Evolutionary conservation across 1,140 invertebrate species (phyloP), one percentile per base, ranked within the genome.

Genomic region (Drosophila kohkoa): DNA sequence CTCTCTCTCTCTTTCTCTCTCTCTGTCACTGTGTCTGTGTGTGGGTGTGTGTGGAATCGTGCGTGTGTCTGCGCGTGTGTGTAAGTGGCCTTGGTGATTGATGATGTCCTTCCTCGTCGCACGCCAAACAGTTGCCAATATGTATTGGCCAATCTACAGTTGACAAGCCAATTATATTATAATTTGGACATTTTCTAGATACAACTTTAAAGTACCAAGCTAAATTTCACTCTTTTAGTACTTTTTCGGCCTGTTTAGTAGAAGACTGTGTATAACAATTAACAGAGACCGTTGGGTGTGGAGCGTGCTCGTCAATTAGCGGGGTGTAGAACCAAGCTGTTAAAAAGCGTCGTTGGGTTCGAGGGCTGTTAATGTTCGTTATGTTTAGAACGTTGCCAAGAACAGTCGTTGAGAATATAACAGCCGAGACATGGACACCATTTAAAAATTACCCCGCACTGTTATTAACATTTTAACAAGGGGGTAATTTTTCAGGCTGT

Each of bases 121-220:
- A 10, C 38, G 10, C 1, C 43, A 10, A 48, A 20, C 32, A 20
- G 10, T 64, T 54, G 51, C 13, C 63, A 55, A 54, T 65, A 30
- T 41, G 48, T 13, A 30, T 49, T 49, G 41, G 10, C 55, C 32
- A 55, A 62, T 10, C 49, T 16, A 20, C 8, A 60, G 57, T 57
- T 49, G 71, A 74, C 71, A 68, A 68, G 20, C 64, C 48, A 69
- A 74, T 74, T 69, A 62, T 57, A 57, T 41, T 64, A 55, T 48
- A 55, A 55, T 71, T 64, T 71, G 68, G 51, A 28, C 25, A 71
- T 71, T 71, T 71, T 49, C 55, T 30, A 38, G 20, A 11, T 10
- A 15, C 10, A 5, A 3, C 5, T 66, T 25, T 25, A 57, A 57
- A 52, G 38, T 64, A 15, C 63, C 32, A 28, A 25, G n/a, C 3